Evolutionary conservation across 2,113 vertebrate genomes (phyloP).

Genomic region (Carassius auratus): DNA sequence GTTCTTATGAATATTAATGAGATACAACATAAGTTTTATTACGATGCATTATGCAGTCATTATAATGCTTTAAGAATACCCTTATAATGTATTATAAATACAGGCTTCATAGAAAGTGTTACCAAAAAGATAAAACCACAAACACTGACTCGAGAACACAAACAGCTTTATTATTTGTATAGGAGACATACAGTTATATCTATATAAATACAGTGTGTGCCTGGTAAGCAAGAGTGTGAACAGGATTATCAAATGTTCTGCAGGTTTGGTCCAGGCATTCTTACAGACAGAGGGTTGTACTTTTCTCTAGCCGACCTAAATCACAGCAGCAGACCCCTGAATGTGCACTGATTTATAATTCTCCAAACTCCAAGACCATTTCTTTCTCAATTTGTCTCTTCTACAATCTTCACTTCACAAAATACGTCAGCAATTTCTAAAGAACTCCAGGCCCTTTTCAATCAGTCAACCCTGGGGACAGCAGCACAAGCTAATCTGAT

Average conservation of each 20-base stretch:
- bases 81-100: too few relatives aligned
- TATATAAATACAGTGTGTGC: conserved; percentile 57
- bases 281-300: conserved; percentile 53
- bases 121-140: neutral
- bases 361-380: conserved; percentile 21
- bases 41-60: too few relatives aligned
- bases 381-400: conserved; percentile 31
- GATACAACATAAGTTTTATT: too few relatives aligned
- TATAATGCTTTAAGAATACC: too few relatives aligned
- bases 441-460: conserved; percentile 37
- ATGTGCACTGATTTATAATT: conserved; percentile 51
- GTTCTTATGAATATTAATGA: too few relatives aligned
- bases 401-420: conserved; percentile 26
- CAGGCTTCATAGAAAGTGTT: too few relatives aligned
- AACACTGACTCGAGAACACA: neutral
- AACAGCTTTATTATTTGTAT: conserved; percentile 54
- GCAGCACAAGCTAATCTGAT: conserved; percentile 14
- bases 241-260: conserved; percentile 66
- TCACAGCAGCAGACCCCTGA: conserved; percentile 50
- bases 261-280: conserved; percentile 64
- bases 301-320: conserved; percentile 46
- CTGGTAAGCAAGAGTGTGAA: conserved; percentile 30
- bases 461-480: conserved; percentile 14
- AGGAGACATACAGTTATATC: conserved; percentile 33
- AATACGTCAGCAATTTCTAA: conserved; percentile 39